These are phyloP conservation scores for Hystrix brachyura DNA, from an alignment of 2,113 vertebrate genomes.

Conservation along the genomic window DNA sequence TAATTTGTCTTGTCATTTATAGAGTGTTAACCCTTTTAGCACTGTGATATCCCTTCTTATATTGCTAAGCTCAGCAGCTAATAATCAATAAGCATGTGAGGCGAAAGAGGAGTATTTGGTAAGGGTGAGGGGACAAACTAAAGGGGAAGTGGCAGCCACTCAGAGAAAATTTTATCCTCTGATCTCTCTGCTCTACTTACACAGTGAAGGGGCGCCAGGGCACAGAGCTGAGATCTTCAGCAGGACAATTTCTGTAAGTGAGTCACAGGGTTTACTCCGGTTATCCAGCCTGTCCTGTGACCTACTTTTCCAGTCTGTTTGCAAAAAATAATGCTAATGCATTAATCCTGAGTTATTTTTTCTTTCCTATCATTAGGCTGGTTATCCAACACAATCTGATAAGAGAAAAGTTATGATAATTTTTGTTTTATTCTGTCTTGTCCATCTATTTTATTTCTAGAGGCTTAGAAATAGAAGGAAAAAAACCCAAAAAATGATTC, in stretches of 20 bases:
- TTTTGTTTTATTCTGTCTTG: neutral
- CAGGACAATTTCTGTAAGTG: neutral
- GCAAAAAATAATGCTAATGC: neutral
- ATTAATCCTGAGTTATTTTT: neutral
- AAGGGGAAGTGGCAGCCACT: neutral
- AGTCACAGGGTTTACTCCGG: neutral
- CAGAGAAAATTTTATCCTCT: neutral
- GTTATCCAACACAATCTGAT: neutral
- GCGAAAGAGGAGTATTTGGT: neutral
- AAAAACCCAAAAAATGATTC: constrained; percentile 28
- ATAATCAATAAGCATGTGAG: neutral
- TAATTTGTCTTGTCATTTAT: neutral
- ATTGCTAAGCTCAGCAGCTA: neutral
- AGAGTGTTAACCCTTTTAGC: neutral
- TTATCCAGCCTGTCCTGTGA: neutral
- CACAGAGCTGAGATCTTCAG: fast-evolving
- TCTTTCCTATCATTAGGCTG: neutral
- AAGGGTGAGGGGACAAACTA: neutral
- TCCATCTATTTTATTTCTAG: constrained; percentile 35
- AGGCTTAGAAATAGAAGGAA: constrained; percentile 1
- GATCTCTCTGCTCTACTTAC: neutral
- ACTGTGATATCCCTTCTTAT: neutral
- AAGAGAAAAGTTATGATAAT: neutral
- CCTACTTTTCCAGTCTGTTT: neutral
- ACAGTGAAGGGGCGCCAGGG: neutral